phyloP scores from a whole-genome alignment of 2,113 vertebrate species.

The Dendrocopos noguchii region DNA sequence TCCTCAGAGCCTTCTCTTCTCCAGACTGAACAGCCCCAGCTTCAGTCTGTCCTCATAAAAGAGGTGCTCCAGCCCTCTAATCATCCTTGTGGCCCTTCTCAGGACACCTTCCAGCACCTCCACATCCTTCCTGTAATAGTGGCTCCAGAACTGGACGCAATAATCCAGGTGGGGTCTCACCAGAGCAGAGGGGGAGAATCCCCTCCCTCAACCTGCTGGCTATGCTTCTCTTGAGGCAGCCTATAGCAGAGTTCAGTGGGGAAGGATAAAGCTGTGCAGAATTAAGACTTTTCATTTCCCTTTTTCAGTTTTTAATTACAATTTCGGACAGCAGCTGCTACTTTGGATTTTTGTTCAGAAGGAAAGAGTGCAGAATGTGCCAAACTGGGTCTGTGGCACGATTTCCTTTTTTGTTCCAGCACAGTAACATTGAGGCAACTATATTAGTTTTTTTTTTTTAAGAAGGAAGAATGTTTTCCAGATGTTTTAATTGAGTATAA shows the following conservation, averaged over 20 bases:
- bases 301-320: background rate
- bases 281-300: background rate
- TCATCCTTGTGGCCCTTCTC: too few relatives aligned
- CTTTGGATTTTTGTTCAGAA: background rate
- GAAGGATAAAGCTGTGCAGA: background rate
- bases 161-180: too few relatives aligned
- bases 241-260: background rate
- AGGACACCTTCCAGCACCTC: too few relatives aligned
- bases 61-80: too few relatives aligned
- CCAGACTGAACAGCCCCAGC: too few relatives aligned
- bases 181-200: too few relatives aligned
- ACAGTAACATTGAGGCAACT: background rate
- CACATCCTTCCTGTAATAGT: too few relatives aligned
- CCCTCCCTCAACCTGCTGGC: too few relatives aligned
- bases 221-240: too few relatives aligned
- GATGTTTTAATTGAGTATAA: background rate
- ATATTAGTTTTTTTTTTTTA: background rate
- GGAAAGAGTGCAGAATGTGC: background rate
- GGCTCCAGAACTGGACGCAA: too few relatives aligned
- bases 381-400: background rate
- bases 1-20: too few relatives aligned
- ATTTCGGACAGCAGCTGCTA: background rate
- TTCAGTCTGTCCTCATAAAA: too few relatives aligned
- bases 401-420: background rate
- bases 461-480: background rate